Evolutionary conservation across 2,113 vertebrate genomes (phyloP), one percentile per base, ranked within the genome.

Genomic region (Gadus chalcogrammus): DNA sequence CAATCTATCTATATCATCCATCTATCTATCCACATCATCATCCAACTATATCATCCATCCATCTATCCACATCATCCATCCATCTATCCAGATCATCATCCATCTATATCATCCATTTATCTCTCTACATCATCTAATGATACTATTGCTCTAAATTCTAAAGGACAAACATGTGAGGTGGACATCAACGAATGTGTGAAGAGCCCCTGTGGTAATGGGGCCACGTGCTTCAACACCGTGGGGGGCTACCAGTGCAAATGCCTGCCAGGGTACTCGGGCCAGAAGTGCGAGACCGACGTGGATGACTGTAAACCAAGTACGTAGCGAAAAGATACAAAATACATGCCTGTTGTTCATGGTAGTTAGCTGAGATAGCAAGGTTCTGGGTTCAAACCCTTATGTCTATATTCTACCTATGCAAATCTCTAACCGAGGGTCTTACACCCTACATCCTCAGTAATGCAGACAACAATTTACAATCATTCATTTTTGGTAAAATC

Each of bases 181-280:
- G 97, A 99, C 66, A 91, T 98, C 85, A 98, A 99, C 0, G 97
- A 98, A 74, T 98, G 97, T 0, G 96, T 98, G 75, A 97, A 96
- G 85, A 95, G 87, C 80, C 95, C 97, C 0, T 98, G 97, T 60
- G 92, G 84, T 61, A 93, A 95, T 0, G 90, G 93, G 0, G 96
- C 95, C 58, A 74, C 92, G 2, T 99, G 97, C 83, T 94, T 93
- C 65, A 99, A 99, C 91, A 94, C 90, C 0, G 88, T 95, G 0
- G 97, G 97, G 0, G 81, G 92, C 81, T 98, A 95, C 85, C 92
- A 89, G 81, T 98, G 97, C 58, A 83, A 82, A 79, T 98, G 97
- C 85, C 91, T 82, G 4, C 78, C 93, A 0, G 97, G 97, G 67
- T 98, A 95, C 88, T 87, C 86, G 0, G 95, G 96, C 55, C 93